These are phyloP conservation scores for Euspilapteryx auroguttella DNA, from an alignment of 2,888 invertebrate genomes.

Conservation along the genomic window DNA sequence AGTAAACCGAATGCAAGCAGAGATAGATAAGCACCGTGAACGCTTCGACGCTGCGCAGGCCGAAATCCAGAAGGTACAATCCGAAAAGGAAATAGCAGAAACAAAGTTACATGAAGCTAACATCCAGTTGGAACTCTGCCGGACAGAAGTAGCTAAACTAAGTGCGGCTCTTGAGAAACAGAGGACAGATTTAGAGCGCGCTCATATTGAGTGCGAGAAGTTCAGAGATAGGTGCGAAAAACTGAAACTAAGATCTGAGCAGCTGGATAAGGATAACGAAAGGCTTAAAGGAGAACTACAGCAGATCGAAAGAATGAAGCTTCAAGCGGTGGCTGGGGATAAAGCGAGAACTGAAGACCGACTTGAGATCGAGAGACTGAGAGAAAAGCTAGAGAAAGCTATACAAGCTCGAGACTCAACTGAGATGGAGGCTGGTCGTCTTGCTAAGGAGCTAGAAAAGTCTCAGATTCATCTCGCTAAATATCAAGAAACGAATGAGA, in stretches of 20 bases:
- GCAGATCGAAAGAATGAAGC: constrained; percentile 76
- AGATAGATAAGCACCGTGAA: constrained; percentile 74
- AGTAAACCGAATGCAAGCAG: constrained; percentile 76
- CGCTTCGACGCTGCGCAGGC: constrained; percentile 74
- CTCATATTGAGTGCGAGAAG: constrained; percentile 88
- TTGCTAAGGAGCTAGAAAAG: constrained; percentile 85
- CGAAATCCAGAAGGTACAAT: constrained; percentile 70
- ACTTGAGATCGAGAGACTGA: constrained; percentile 80
- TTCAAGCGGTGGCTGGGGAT: constrained; percentile 68
- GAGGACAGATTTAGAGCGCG: constrained; percentile 77
- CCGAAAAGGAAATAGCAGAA: constrained; percentile 70
- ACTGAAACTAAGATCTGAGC: constrained; percentile 71
- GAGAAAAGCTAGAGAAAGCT: constrained; percentile 85
- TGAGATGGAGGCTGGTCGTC: constrained; percentile 80
- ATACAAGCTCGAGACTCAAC: constrained; percentile 80
- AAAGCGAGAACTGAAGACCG: constrained; percentile 69
- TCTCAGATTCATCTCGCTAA: constrained; percentile 82
- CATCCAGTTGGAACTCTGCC: constrained; percentile 78
- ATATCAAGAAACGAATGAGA: constrained; percentile 81
- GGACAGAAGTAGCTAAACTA: constrained; percentile 76
- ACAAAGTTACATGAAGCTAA: constrained; percentile 73
- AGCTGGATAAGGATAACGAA: constrained; percentile 65
- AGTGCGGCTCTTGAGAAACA: constrained; percentile 78
- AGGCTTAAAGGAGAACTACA: constrained; percentile 48
- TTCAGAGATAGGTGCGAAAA: constrained; percentile 85